Percentiles rank a stretch among this genome's conserved stretches.
Conservation (phyloP, 2,797 vertebrate species). For the Dallia pectoralis region DNA sequence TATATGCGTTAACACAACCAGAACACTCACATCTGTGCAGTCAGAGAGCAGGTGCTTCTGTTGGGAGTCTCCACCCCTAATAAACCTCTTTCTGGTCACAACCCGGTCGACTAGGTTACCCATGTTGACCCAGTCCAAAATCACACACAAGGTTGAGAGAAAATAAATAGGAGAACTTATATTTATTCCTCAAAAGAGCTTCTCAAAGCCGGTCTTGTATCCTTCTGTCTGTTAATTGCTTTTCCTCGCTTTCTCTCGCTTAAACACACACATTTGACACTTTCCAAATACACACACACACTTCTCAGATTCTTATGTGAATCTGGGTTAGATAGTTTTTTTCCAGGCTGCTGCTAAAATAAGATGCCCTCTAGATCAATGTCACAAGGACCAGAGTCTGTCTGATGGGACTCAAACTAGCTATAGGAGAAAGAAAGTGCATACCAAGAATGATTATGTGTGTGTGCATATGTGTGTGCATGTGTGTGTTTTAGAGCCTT, state of each 20-base stretch:
- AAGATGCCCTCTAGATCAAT: conserved; percentile 63
- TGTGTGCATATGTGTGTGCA: background rate
- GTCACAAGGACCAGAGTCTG: conserved; percentile 46
- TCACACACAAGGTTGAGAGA: conserved; percentile 28
- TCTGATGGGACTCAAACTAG: conserved; percentile 37
- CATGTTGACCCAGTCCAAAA: conserved; percentile 58
- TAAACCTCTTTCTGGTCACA: conserved; percentile 62
- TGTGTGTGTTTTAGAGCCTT: background rate
- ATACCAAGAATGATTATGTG: conserved; percentile 10
- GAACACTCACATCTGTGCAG: conserved; percentile 68
- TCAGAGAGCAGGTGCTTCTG: conserved; percentile 72
- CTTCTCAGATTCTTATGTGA: conserved; percentile 46
- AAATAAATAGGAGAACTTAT: background rate
- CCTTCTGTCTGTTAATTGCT: background rate
- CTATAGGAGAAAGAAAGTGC: conserved; percentile 26
- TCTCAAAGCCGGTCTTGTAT: conserved; percentile 23
- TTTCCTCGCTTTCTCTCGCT: conserved; percentile 35
- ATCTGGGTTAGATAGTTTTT: conserved; percentile 72
- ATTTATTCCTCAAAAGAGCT: conserved; percentile 12
- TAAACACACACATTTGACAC: conserved; percentile 24
- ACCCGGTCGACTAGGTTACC: conserved; percentile 73
- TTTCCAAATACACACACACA: conserved; percentile 36
- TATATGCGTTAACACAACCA: background rate
- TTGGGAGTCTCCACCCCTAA: conserved; percentile 62
- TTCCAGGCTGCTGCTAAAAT: conserved; percentile 71